Conservation (phyloP, 2,797 vertebrate species). For the Australoheros facetus region DNA sequence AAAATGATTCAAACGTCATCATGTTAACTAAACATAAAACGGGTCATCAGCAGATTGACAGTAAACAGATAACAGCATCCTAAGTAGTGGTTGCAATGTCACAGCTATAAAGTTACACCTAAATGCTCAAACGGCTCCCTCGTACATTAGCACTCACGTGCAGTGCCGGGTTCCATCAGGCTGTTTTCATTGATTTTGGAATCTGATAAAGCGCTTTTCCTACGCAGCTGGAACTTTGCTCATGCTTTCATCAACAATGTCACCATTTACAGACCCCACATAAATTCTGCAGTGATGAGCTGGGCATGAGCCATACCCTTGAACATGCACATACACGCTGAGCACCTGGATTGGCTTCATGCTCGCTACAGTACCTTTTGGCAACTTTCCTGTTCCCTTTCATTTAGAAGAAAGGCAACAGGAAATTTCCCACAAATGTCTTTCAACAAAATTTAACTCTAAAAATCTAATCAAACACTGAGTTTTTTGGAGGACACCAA, state of each 20-base stretch:
- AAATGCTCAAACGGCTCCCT: background rate
- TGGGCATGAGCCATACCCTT: constrained; percentile 17
- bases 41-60: background rate
- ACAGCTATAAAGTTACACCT: background rate
- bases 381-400: constrained; percentile 21
- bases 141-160: constrained; percentile 16
- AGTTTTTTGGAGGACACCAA: background rate
- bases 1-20: background rate
- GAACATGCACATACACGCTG: constrained; percentile 52
- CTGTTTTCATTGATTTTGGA: background rate
- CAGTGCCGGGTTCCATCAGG: constrained; percentile 4
- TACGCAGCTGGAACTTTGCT: background rate
- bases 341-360: constrained; percentile 14
- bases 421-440: background rate
- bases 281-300: background rate
- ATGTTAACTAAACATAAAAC: background rate
- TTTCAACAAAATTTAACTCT: background rate
- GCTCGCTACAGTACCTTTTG: constrained; percentile 15
- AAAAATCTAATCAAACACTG: background rate
- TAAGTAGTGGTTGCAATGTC: background rate
- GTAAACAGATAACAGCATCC: background rate
- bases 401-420: background rate
- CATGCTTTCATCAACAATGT: background rate
- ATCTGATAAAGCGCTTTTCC: constrained; percentile 8
- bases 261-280: constrained; percentile 2